Conservation (phyloP, 2,888 invertebrate species). For the Synergus umbraculus region DNA sequence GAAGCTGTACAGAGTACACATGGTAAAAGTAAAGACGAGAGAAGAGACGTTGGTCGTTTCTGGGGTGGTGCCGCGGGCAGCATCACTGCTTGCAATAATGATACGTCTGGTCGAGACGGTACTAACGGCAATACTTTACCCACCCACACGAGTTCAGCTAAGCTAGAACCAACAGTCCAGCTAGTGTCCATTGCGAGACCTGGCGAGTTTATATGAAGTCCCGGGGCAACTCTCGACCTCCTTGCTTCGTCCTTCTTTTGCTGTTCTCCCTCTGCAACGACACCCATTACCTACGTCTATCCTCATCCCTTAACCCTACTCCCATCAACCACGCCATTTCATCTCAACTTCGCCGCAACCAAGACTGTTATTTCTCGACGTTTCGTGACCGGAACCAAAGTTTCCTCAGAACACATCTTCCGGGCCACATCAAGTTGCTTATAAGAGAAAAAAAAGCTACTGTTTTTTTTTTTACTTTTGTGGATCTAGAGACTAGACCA, state of each 20-base stretch:
- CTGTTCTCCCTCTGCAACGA: conserved; percentile 27
- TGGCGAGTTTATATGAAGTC: conserved; percentile 51
- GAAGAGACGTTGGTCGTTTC: conserved; percentile 36
- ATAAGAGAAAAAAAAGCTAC: background rate
- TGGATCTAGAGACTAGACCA: background rate
- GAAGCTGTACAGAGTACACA: conserved; percentile 22
- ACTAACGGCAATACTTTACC: conserved; percentile 36
- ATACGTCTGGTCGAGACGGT: conserved; percentile 29
- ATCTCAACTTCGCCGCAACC: conserved; percentile 35
- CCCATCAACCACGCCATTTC: conserved; percentile 24
- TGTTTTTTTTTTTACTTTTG: background rate
- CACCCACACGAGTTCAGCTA: conserved; percentile 49
- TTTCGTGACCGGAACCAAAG: conserved; percentile 18
- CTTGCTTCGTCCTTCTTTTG: conserved; percentile 55
- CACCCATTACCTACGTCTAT: conserved; percentile 48
- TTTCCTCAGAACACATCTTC: conserved; percentile 28
- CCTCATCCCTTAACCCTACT: background rate
- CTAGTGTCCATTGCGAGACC: conserved; percentile 56
- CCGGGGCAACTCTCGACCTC: conserved; percentile 56
- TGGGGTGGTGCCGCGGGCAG: conserved; percentile 12
- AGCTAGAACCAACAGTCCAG: conserved; percentile 44
- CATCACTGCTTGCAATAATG: conserved; percentile 31
- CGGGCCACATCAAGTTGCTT: conserved; percentile 6
- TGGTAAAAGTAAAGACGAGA: conserved; percentile 31
- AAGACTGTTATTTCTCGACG: conserved; percentile 36